These are phyloP conservation scores for Drosophila rhopaloa DNA, from an alignment of 1,140 invertebrate genomes.

Conservation along the genomic window DNA sequence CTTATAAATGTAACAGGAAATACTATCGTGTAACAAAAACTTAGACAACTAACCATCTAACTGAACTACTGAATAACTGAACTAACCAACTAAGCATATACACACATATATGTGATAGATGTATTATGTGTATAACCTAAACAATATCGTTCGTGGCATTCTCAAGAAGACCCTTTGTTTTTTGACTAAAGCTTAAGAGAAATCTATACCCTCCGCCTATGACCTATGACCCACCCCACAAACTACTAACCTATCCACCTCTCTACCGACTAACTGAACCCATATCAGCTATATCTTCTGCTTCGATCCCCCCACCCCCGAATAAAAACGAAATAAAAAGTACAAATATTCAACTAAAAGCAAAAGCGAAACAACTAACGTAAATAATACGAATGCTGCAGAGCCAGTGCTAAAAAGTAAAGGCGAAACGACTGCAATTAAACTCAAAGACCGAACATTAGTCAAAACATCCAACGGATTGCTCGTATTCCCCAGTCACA, in stretches of 20 bases:
- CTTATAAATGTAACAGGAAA: slow-evolving; percentile 53
- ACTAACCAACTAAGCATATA: slow-evolving; percentile 36
- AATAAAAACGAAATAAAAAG: slow-evolving; percentile 80
- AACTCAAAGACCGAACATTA: slow-evolving; percentile 38
- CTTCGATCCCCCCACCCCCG: slow-evolving; percentile 76
- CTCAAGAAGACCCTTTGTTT: slow-evolving; percentile 30
- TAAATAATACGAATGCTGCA: slow-evolving; percentile 18
- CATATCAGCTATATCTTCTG: slow-evolving; percentile 61
- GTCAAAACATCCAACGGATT: slow-evolving; percentile 17
- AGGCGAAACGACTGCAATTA: slow-evolving; percentile 62
- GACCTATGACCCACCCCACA: slow-evolving; percentile 3
- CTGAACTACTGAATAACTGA: slow-evolving; percentile 30
- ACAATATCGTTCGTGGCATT: slow-evolving; percentile 6
- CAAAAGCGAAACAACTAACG: slow-evolving; percentile 31
- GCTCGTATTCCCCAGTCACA: slow-evolving; percentile 18
- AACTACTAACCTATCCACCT: slow-evolving; percentile 2
- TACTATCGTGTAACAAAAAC: slow-evolving; percentile 12
- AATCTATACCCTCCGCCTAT: slow-evolving; percentile 11
- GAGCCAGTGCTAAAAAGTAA: slow-evolving; percentile 18
- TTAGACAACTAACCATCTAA: slow-evolving; percentile 21
- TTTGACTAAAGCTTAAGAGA: slow-evolving; percentile 38
- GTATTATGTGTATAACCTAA: slow-evolving; percentile 32
- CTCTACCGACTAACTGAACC: slow-evolving; percentile 26
- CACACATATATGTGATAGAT: slow-evolving; percentile 19
- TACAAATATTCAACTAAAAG: slow-evolving; percentile 79